Evolutionary conservation across 2,797 vertebrate species (phyloP), one percentile per base, ranked within the genome.

Genomic region (Labeo calbasu): DNA sequence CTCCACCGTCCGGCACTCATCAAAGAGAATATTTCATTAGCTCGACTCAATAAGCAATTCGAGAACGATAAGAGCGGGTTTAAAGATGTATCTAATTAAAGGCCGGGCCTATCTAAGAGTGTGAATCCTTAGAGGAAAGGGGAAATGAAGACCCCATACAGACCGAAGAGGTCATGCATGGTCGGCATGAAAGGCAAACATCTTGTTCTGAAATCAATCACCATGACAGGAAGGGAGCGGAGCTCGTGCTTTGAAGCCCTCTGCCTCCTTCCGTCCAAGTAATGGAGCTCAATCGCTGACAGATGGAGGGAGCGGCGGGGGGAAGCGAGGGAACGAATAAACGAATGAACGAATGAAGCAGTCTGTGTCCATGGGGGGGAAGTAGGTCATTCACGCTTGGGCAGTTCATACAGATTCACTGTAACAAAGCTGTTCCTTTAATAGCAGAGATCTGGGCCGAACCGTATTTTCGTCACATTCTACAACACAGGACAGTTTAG

Each of bases 211-310:
- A 86, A 89, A 91, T 90, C 84, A 86, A 89, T 89, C 85, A 69
- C 85, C 55, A 23, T 63, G 70, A 82, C 85, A 76, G 3, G 89
- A 88, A 77, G 50, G 53, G 86, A 83, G 76, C 80, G 71, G 77
- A 84, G 86, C 87, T 87, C 84, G 69, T 71, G 84, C 87, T 92
- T 89, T 91, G 81, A 92, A 90, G 85, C 85, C 71, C 77, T 57
- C 25, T 80, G 75, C 87, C 79, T 87, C 80, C 77, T 89, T 89
- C 88, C 85, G 86, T 82, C 89, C 86, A 88, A 91, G 91, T 89
- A 90, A 92, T 92, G 90, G 88, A 77, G 86, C 86, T 87, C 91
- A 91, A 93, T 92, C 88, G 88, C 90, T 87, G 89, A 92, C 91
- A 92, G 91, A 92, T 92, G 91, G 89, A 84, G 86, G 89, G 86